Evolutionary conservation across 2,113 vertebrate species (phyloP).

Genomic region (Tetrao urogallus): DNA sequence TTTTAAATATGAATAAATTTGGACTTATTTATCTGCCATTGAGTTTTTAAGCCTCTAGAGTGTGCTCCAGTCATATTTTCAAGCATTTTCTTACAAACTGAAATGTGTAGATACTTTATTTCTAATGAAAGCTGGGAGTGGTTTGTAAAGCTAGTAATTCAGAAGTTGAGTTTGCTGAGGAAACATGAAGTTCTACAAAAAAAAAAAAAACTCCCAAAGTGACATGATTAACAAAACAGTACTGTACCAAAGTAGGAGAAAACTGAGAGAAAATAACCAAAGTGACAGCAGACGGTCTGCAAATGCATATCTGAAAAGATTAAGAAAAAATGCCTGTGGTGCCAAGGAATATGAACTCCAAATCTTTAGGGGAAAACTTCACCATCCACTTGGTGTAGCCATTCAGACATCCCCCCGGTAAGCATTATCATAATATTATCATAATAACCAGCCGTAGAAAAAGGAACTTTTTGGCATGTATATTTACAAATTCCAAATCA

Average conservation of each 20-base stretch:
- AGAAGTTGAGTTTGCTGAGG: not conserved
- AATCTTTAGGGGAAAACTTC: not conserved
- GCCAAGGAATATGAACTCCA: not conserved
- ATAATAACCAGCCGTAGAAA: not conserved
- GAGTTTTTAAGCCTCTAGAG: conserved; percentile 70
- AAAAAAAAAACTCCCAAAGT: not conserved
- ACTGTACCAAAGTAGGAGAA: not conserved
- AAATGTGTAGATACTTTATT: not conserved
- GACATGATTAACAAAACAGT: not conserved
- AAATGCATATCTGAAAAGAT: not conserved
- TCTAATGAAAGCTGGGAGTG: not conserved
- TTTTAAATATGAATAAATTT: not conserved
- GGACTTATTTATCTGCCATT: conserved; percentile 30
- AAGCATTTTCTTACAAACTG: conserved; percentile 34
- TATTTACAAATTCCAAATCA: not conserved
- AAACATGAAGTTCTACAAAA: not conserved
- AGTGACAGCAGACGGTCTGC: not conserved
- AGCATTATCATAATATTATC: not conserved
- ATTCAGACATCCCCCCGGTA: not conserved
- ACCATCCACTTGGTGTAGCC: not conserved
- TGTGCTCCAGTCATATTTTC: conserved; percentile 73
- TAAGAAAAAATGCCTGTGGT: not conserved
- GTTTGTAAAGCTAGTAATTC: not conserved
- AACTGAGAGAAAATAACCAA: not conserved
- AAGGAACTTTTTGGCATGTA: not conserved